A percentile compares a stretch with the other conserved stretches of the same genome.
phyloP scores from a whole-genome alignment of 1,140 invertebrate genomes.

The Prorops nasuta region DNA sequence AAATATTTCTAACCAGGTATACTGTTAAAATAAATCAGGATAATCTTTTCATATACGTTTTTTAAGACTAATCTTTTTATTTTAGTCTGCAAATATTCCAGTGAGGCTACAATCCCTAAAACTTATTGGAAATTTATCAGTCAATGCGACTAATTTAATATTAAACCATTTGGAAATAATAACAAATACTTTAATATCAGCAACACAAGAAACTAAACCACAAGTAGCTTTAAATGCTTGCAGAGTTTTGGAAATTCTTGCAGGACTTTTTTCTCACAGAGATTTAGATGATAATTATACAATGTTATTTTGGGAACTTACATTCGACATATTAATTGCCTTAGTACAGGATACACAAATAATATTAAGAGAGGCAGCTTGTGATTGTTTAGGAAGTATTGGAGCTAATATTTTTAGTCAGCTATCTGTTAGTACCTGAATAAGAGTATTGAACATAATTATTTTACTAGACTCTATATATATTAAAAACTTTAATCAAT shows the following conservation, averaged over 20 bases:
- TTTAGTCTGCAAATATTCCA: constrained; percentile 54
- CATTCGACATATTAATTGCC: constrained; percentile 35
- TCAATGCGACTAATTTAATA: constrained; percentile 53
- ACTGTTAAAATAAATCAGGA: too few relatives aligned
- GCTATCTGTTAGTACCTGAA: constrained; percentile 65
- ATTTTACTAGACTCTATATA: too few relatives aligned
- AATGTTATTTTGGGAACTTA: constrained; percentile 44
- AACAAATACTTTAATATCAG: constrained; percentile 58
- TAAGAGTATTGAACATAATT: too few relatives aligned
- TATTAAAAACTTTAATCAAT: too few relatives aligned
- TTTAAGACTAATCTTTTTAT: constrained; percentile 7
- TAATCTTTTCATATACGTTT: too few relatives aligned
- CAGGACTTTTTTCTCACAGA: constrained; percentile 33
- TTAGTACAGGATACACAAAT: constrained; percentile 51
- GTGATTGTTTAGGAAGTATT: constrained; percentile 76
- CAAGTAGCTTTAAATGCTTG: constrained; percentile 66
- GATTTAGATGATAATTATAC: constrained; percentile 28
- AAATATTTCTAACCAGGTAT: constrained; percentile 44
- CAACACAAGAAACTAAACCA: constrained; percentile 57
- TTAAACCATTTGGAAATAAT: constrained; percentile 58
- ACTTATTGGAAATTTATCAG: constrained; percentile 69
- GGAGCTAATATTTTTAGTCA: constrained; percentile 63
- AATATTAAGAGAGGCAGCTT: constrained; percentile 66
- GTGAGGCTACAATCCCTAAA: constrained; percentile 76
- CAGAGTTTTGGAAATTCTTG: constrained; percentile 64